Percentiles rank a stretch among this genome's conserved stretches.
Evolutionary conservation across 2,888 invertebrate genomes (phyloP).

Genomic region (Reticulitermes lucifugus): DNA sequence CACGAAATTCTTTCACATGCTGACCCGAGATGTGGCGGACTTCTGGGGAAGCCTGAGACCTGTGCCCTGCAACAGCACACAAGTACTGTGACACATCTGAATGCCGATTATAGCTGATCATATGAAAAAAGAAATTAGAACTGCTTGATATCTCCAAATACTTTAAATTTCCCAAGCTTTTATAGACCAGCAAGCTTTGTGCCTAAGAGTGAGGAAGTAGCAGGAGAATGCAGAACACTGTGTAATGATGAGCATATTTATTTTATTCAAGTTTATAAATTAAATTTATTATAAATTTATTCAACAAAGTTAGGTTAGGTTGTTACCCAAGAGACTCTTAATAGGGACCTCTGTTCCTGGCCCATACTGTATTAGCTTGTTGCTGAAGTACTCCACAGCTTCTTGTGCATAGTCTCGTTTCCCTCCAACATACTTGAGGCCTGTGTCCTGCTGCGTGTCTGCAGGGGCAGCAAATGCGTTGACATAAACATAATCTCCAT

Average conservation of each 20-base stretch:
- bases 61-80: slow-evolving; percentile 71
- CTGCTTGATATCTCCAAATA: too few relatives aligned
- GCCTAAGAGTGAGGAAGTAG: too few relatives aligned
- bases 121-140: too few relatives aligned
- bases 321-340: slow-evolving; percentile 83
- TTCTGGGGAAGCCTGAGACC: slow-evolving; percentile 96
- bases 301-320: slow-evolving; percentile 21
- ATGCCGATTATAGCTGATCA: too few relatives aligned
- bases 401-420: slow-evolving; percentile 93
- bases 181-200: too few relatives aligned
- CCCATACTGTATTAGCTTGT: slow-evolving; percentile 95
- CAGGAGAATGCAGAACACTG: too few relatives aligned
- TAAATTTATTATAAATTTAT: background rate
- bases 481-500: slow-evolving; percentile 91
- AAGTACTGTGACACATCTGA: too few relatives aligned
- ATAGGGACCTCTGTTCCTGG: slow-evolving; percentile 97
- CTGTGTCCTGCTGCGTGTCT: slow-evolving; percentile 67
- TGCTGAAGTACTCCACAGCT: slow-evolving; percentile 97
- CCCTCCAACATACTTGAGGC: slow-evolving; percentile 62
- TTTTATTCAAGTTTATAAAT: background rate
- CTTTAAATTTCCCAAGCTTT: too few relatives aligned
- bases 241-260: too few relatives aligned
- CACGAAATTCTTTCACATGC: slow-evolving; percentile 93
- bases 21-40: slow-evolving; percentile 96
- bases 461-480: slow-evolving; percentile 80